Conservation (phyloP, 92 coral and sea anemone genomes). For the Meandrina meandrites region DNA sequence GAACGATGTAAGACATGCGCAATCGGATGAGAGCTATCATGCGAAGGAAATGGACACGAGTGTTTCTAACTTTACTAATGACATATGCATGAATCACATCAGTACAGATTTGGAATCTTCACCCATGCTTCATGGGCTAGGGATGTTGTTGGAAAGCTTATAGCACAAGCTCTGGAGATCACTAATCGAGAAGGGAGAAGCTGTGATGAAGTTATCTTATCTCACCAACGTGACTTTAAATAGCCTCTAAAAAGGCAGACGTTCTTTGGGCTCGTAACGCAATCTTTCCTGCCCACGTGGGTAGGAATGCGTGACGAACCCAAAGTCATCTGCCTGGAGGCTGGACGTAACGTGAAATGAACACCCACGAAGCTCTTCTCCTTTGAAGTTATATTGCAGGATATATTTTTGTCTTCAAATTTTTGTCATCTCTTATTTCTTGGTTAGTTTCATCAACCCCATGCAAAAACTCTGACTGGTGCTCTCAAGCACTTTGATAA, state of each 20-base stretch:
- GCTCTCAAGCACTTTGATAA: neutral
- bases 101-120: constrained; percentile 23
- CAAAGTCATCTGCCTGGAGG: too few relatives aligned
- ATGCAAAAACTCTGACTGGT: neutral
- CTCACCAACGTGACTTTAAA: neutral
- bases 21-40: neutral
- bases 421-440: neutral
- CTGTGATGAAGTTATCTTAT: neutral
- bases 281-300: too few relatives aligned
- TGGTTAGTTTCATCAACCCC: neutral
- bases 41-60: constrained; percentile 19
- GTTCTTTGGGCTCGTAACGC: too few relatives aligned
- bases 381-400: neutral
- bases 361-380: neutral
- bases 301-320: too few relatives aligned
- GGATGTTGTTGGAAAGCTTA: constrained; percentile 28
- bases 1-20: neutral
- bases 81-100: constrained; percentile 24
- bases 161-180: neutral
- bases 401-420: neutral
- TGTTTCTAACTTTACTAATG: constrained; percentile 10
- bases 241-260: too few relatives aligned
- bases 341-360: neutral
- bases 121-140: constrained; percentile 12
- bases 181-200: neutral